These are phyloP conservation scores for Darwinula stevensoni DNA, from an alignment of 2,888 invertebrate genomes.

Conservation along the genomic window DNA sequence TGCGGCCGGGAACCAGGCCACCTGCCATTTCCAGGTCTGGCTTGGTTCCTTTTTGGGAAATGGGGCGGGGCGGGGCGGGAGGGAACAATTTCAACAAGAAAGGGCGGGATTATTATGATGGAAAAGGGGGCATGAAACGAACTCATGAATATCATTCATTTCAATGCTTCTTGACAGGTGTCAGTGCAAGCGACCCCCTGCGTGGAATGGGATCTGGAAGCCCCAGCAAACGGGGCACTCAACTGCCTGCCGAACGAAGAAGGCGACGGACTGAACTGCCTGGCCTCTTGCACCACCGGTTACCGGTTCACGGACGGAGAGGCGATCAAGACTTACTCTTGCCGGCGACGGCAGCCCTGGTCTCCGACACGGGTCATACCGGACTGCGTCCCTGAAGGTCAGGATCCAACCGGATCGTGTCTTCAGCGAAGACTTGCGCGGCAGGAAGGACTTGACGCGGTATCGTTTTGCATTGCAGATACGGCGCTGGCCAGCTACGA, in stretches of 20 bases:
- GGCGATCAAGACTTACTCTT: slow-evolving; percentile 54
- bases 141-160: neutral
- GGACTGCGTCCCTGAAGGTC: slow-evolving; percentile 76
- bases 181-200: slow-evolving; percentile 78
- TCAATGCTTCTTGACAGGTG: slow-evolving; percentile 21
- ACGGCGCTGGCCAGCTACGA: slow-evolving; percentile 86
- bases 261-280: slow-evolving; percentile 43
- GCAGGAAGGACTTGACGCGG: too few species aligned
- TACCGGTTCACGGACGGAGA: slow-evolving; percentile 66
- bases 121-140: slow-evolving; percentile 6
- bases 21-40: slow-evolving; percentile 61
- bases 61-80: neutral
- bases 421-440: too few species aligned
- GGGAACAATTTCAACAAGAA: neutral
- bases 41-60: neutral
- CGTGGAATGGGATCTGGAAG: slow-evolving; percentile 71
- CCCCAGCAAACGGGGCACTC: slow-evolving; percentile 59
- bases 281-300: slow-evolving; percentile 62
- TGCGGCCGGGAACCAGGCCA: slow-evolving; percentile 55
- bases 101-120: slow-evolving; percentile 9
- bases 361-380: slow-evolving; percentile 64
- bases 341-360: slow-evolving; percentile 50
- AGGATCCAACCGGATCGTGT: slow-evolving; percentile 11
- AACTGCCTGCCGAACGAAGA: slow-evolving; percentile 51
- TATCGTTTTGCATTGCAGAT: too few species aligned